A percentile compares a stretch with the other conserved stretches of the same genome.
Conservation (phyloP, 2,113 vertebrate genomes). For the Gila orcuttii region DNA sequence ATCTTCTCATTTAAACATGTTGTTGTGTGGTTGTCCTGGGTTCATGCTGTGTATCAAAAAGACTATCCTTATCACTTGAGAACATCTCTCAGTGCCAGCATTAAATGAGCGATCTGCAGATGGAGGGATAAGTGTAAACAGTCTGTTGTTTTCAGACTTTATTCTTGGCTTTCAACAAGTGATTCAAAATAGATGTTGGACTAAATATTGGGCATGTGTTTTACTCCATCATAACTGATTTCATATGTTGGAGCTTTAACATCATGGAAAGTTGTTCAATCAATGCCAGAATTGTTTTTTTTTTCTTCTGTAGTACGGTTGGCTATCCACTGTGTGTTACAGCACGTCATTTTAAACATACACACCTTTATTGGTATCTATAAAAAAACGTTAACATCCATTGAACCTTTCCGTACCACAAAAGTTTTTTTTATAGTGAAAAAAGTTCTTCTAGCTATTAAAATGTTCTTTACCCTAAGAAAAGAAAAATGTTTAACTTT, state of each 20-base stretch:
- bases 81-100: conserved; percentile 20
- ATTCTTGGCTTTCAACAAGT: conserved; percentile 29
- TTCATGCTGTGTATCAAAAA: conserved; percentile 16
- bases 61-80: conserved; percentile 46
- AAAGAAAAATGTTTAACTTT: no score
- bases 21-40: neutral
- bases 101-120: conserved; percentile 37
- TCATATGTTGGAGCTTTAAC: conserved; percentile 12
- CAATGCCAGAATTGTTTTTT: neutral
- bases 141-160: conserved; percentile 16
- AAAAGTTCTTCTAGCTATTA: no score
- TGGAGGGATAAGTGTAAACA: conserved; percentile 16
- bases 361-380: no score
- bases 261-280: conserved; percentile 7
- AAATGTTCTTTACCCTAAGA: no score
- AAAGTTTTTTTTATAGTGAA: no score
- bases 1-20: conserved; percentile 14
- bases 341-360: neutral
- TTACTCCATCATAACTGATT: neutral
- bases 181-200: conserved; percentile 19
- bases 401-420: no score
- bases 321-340: neutral
- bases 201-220: conserved; percentile 6
- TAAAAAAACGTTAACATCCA: no score
- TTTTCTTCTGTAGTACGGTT: neutral